phyloP scores from a whole-genome alignment of 2,888 invertebrate species.

The Scaptomyza parva region DNA sequence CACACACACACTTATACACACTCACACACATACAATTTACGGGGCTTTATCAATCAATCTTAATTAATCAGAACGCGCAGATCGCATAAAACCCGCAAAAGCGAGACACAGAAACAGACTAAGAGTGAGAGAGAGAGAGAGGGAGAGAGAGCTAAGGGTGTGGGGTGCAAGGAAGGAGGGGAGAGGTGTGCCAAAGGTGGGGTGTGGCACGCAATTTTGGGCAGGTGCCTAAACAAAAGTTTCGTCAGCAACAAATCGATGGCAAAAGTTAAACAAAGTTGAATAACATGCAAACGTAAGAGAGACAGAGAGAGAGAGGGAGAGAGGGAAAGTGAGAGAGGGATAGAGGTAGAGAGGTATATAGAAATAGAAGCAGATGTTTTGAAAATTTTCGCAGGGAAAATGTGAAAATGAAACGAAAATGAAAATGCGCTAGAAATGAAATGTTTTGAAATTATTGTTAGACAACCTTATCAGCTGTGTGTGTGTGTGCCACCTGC shows the following conservation, averaged over 20 bases:
- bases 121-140: conserved; percentile 1
- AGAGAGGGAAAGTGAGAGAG: no score
- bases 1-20: conserved; percentile 41
- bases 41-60: conserved; percentile 84
- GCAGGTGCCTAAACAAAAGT: conserved; percentile 59
- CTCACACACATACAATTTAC: conserved; percentile 44
- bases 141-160: background rate
- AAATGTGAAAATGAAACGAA: conserved; percentile 23
- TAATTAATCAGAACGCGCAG: conserved; percentile 84
- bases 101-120: conserved; percentile 32
- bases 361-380: background rate
- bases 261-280: conserved; percentile 47
- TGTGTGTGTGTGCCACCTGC: conserved; percentile 17
- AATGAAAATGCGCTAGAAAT: conserved; percentile 30
- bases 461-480: conserved; percentile 44
- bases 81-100: conserved; percentile 69
- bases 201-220: conserved; percentile 53
- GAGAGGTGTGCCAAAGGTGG: conserved; percentile 9
- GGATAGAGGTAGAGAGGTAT: background rate
- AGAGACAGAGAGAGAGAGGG: background rate
- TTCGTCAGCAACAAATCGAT: conserved; percentile 71
- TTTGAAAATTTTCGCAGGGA: conserved; percentile 17
- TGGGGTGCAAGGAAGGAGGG: no score
- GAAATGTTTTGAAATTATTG: conserved; percentile 54
- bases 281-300: background rate